Evolutionary conservation across 2,797 vertebrate species (phyloP), one percentile per base, ranked within the genome.

Genomic region (Ctenopoma multispine): DNA sequence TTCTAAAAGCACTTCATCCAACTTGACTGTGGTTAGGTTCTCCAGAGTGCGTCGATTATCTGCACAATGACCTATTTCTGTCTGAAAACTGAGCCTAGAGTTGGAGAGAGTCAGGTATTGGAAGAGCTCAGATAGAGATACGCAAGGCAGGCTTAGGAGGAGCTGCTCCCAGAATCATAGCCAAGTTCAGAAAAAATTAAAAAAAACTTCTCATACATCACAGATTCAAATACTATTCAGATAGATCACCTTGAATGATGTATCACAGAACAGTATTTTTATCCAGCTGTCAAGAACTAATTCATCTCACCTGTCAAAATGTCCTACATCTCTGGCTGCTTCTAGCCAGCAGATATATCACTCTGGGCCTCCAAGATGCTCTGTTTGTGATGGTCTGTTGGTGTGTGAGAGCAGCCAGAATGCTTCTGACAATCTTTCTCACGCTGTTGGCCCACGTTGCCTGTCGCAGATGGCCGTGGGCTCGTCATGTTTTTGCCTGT

Each of bases 51-150:
- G 20, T 61, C n/a, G 58, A 75, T 85, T 83, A 82, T 80, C 75
- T 80, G 68, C 80, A 82, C 73, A 75, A 59, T 87, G 75, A 87
- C 87, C 85, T 59, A 83, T 80, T 90, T 90, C 75, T 87, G 87
- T 83, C 83, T 66, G 58, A 75, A 80, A 78, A 60, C 66, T 7
- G 31, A 66, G 38, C 56, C 36, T 47, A 18, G 61, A 68, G 71
- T 55, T 20, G 23, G 72, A 74, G 70, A 53, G 49, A 77, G 63
- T 62, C 85, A 87, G 82, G 77, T 87, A 80, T 59, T 69, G 67
- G 68, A 60, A 49, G 43, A 44, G 43, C 43, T 44, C 17, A n/a
- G 58, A 75, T 21, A 46, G 38, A 69, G 66, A 55, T 21, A 38
- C 58, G 53, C 50, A 12, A 49, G 27, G 44, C 36, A 38, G 62